A percentile compares a stretch with the other conserved stretches of the same genome.
These are phyloP conservation scores for Empidonax alnorum DNA, from an alignment of 2,113 vertebrate species.

Conservation along the genomic window DNA sequence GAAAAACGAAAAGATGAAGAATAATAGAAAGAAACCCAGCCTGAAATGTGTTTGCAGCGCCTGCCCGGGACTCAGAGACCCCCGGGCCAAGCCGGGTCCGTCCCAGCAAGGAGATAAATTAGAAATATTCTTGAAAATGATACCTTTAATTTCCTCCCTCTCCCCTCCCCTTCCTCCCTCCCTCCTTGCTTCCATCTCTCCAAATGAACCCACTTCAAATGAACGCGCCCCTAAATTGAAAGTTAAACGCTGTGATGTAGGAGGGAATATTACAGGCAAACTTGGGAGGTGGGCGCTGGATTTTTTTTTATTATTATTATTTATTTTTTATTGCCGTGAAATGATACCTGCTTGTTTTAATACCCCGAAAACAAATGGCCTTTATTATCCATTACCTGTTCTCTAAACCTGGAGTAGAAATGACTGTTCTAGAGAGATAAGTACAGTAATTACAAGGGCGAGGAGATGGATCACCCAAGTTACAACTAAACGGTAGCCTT, in stretches of 20 bases:
- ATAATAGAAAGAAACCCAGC: not conserved
- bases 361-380: constrained; percentile 43
- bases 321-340: not conserved
- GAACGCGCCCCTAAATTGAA: constrained; percentile 4
- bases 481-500: constrained; percentile 51
- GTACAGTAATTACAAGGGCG: constrained; percentile 60
- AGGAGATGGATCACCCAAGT: constrained; percentile 52
- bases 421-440: constrained; percentile 65
- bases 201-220: not conserved
- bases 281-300: not conserved
- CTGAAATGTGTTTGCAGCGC: not conserved
- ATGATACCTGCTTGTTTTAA: constrained; percentile 46
- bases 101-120: not conserved
- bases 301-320: not conserved
- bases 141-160: constrained; percentile 16
- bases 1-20: too few relatives aligned
- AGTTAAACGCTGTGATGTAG: not conserved
- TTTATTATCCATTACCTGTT: constrained; percentile 58
- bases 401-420: constrained; percentile 41
- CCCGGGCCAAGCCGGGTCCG: not conserved
- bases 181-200: not conserved
- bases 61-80: not conserved
- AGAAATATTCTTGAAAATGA: constrained; percentile 11
- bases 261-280: not conserved
- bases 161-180: not conserved